Evolutionary conservation across 2,888 invertebrate species (phyloP), one percentile per base, ranked within the genome.

Genomic region (Theodoxus fluviatilis): DNA sequence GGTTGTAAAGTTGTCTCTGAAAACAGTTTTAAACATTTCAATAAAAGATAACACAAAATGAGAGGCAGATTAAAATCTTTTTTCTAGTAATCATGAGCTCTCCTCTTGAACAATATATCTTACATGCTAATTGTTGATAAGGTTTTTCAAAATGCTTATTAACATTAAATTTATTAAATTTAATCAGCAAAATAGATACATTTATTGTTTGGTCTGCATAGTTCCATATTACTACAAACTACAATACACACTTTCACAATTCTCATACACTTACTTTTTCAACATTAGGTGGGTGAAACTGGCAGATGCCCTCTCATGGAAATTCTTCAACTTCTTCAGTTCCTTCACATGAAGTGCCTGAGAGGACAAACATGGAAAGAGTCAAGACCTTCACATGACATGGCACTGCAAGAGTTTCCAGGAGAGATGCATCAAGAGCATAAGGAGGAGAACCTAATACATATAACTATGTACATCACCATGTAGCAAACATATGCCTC

Each of bases 1-100:
- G 78, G 90, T 90, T 79, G 89, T 90, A 84, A 91, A 92, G 75
- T 89, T 89, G 72, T 90, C 90, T 78, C 91, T 91, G 71, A 28
- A 65, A 72, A 57, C 40, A 67, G 59, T 12, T 40, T 18, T 22
- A 61, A 37, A 6, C 49, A 35, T 18, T n/a, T 59, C 35, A 64
- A 74, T 69, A 71, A 71, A 69, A 18, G 57, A 61, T 25, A 71
- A 61, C n/a, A 22, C 2, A 75, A 68, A 47, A 25, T 15, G 33
- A 52, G 7, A 52, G 38, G 6, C 12, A 43, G 31, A 52, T 2
- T 47, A 33, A 12, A 38, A 57, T 55, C 38, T 22, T 2, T n/a
- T n/a, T 38, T 38, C 33, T 40, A 33, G 63, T 15, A 43, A 43
- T 9, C 12, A 43, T 43, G 18, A 43, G 9, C 9, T 43, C 12